Evolutionary conservation across 2,113 vertebrate genomes (phyloP).

Genomic region (Copsychus sechellarum): DNA sequence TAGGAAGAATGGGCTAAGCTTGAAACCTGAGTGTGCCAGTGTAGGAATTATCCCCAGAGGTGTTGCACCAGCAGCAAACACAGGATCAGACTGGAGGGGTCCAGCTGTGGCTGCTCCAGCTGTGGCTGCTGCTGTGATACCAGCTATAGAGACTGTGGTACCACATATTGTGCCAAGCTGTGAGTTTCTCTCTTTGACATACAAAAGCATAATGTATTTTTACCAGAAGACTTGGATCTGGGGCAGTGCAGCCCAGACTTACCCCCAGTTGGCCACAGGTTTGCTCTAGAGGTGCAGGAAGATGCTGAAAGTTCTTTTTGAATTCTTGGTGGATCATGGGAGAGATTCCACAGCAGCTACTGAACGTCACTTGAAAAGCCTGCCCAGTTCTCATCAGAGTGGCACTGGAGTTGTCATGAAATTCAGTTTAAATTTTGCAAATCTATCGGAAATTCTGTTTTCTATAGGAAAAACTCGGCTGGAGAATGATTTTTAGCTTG

Average conservation of each 20-base stretch:
- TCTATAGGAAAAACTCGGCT: neutral
- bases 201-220: neutral
- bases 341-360: accelerated
- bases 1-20: neutral
- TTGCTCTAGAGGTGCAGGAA: neutral
- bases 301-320: neutral
- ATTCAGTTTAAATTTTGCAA: neutral
- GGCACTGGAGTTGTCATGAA: neutral
- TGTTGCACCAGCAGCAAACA: neutral
- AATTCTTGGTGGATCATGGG: neutral
- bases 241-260: neutral
- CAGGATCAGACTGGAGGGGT: neutral
- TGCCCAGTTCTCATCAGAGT: neutral
- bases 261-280: neutral
- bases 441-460: neutral
- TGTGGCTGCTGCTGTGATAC: neutral
- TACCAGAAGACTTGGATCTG: accelerated
- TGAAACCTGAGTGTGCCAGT: accelerated
- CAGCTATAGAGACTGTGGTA: neutral
- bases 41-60: neutral
- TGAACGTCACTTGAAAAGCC: neutral
- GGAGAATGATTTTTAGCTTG: neutral
- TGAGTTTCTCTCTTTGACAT: neutral
- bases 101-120: neutral
- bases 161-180: accelerated